phyloP scores from a whole-genome alignment of 1,140 invertebrate species.

The Penaeus japonicus region DNA sequence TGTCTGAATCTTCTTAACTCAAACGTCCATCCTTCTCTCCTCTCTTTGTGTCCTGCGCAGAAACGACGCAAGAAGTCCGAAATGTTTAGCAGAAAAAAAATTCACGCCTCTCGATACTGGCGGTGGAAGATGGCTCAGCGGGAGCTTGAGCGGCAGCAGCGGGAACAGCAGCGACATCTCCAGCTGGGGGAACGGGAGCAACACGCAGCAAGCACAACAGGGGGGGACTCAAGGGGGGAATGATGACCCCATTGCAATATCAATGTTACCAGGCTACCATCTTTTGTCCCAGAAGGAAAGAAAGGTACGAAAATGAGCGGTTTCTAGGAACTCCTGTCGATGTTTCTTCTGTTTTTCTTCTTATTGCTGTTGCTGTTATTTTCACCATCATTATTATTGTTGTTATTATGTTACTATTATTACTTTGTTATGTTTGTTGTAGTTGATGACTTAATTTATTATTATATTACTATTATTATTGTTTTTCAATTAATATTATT shows the following conservation, averaged over 20 bases:
- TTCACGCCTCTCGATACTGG: constrained; percentile 60
- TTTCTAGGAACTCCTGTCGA: too few relatives aligned
- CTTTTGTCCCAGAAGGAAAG: constrained; percentile 55
- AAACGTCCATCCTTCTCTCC: not conserved
- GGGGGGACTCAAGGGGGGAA: constrained; percentile 38
- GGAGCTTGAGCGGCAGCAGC: constrained; percentile 58
- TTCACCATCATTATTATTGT: not conserved
- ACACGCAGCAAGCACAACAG: constrained; percentile 38
- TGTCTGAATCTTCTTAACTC: not conserved
- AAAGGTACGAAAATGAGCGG: constrained; percentile 32
- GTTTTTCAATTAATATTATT: too few relatives aligned
- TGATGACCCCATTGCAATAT: constrained; percentile 52
- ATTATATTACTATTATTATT: too few relatives aligned
- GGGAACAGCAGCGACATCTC: constrained; percentile 46
- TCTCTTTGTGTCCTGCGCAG: constrained; percentile 45
- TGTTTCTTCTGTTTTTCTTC: too few relatives aligned
- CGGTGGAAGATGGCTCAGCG: constrained; percentile 60
- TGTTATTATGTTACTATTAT: not conserved
- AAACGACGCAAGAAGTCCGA: constrained; percentile 60
- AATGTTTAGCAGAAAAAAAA: constrained; percentile 59
- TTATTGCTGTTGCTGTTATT: not conserved
- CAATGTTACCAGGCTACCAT: constrained; percentile 54
- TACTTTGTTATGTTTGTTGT: too few relatives aligned
- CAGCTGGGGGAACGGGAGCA: constrained; percentile 44
- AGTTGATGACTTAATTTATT: too few relatives aligned